Evolutionary conservation across 1,140 invertebrate genomes (phyloP).

Genomic region (Drosophila malerkotliana): DNA sequence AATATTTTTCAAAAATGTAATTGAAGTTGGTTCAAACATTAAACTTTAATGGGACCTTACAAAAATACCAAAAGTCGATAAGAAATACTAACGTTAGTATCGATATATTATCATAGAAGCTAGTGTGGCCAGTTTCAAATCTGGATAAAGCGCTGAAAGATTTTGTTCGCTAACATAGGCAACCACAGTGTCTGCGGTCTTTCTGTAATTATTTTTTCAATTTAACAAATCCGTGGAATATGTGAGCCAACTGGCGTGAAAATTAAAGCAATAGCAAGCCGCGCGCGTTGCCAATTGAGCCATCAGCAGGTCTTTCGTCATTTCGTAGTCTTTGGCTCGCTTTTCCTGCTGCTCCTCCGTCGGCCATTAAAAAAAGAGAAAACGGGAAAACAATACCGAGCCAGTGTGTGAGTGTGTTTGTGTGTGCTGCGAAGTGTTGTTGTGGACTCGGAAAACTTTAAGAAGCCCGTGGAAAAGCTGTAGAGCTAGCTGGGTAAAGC

Average conservation of each 20-base stretch:
- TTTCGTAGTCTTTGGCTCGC: background rate
- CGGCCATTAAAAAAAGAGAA: conserved; percentile 43
- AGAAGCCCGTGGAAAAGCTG: conserved; percentile 26
- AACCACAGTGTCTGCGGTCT: conserved; percentile 29
- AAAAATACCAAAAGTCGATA: too few species aligned
- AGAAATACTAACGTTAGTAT: background rate
- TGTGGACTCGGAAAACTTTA: conserved; percentile 45
- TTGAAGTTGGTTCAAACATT: too few species aligned
- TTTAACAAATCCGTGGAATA: conserved; percentile 22
- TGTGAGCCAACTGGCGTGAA: conserved; percentile 17
- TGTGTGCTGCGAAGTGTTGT: conserved; percentile 61
- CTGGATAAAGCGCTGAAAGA: background rate
- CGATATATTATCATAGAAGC: background rate
- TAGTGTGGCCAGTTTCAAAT: background rate
- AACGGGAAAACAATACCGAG: conserved; percentile 42
- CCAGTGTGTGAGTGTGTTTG: conserved; percentile 21
- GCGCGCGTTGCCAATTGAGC: conserved; percentile 5
- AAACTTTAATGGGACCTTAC: too few species aligned
- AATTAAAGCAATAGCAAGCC: conserved; percentile 7
- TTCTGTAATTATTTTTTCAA: conserved; percentile 42
- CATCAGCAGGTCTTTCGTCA: background rate
- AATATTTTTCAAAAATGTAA: too few species aligned
- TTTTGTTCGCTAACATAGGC: background rate
- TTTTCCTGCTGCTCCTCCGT: conserved; percentile 27
- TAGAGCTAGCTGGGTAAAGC: conserved; percentile 4